Percentiles rank a stretch among this genome's conserved stretches.
phyloP scores from a whole-genome alignment of 2,797 vertebrate species.

The Parauchenoglanis punctatus region DNA sequence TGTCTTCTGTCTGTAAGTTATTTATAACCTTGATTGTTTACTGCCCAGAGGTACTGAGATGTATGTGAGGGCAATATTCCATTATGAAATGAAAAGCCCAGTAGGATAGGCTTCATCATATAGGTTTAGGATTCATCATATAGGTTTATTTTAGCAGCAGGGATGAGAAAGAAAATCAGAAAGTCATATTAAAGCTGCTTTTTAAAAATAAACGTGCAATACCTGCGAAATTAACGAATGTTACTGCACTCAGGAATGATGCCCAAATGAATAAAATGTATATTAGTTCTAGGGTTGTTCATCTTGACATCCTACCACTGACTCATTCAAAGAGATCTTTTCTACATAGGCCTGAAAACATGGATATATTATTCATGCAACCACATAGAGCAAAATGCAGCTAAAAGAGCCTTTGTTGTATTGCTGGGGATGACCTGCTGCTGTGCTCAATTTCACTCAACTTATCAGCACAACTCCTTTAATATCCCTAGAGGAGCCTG shows the following conservation, averaged over 20 bases:
- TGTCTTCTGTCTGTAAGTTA: slow-evolving; percentile 47
- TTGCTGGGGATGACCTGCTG: slow-evolving; percentile 46
- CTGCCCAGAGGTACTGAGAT: slow-evolving; percentile 11
- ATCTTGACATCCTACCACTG: background rate
- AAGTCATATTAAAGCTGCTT: background rate
- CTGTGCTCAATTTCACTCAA: slow-evolving; percentile 45
- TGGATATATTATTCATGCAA: slow-evolving; percentile 38
- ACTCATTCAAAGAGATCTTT: slow-evolving; percentile 29
- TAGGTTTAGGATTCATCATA: slow-evolving; percentile 9
- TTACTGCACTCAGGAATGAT: background rate
- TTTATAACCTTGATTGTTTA: slow-evolving; percentile 43
- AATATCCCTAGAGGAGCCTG: slow-evolving; percentile 35
- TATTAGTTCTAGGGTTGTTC: background rate
- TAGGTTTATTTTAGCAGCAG: slow-evolving; percentile 19
- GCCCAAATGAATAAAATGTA: slow-evolving; percentile 8
- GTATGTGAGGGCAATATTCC: slow-evolving; percentile 18
- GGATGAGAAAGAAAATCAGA: slow-evolving; percentile 16
- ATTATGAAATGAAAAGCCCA: slow-evolving; percentile 25
- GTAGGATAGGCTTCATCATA: slow-evolving; percentile 14
- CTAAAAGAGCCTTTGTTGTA: slow-evolving; percentile 34
- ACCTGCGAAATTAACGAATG: background rate
- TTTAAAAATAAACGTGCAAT: slow-evolving; percentile 3
- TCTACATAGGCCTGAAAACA: slow-evolving; percentile 13
- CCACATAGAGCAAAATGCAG: slow-evolving; percentile 33
- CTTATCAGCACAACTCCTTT: slow-evolving; percentile 43